These are phyloP conservation scores for Gymnothorax javanicus DNA, from an alignment of 2,797 vertebrate species.

Conservation along the genomic window DNA sequence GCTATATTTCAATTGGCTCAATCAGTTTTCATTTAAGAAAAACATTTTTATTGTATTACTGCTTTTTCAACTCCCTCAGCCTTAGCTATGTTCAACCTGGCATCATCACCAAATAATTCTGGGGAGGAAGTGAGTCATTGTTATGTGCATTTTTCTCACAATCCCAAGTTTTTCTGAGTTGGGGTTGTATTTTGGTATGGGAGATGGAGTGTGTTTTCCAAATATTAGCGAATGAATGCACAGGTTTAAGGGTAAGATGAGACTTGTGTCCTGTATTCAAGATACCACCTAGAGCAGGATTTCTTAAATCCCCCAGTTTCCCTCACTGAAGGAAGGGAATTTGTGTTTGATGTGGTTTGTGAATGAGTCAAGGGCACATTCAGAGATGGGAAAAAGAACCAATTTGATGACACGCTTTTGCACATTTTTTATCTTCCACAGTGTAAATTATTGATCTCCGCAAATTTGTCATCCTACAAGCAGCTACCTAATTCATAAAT, in stretches of 20 bases:
- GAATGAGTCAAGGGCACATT: slow-evolving; percentile 73
- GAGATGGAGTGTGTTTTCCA: neutral
- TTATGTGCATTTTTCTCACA: neutral
- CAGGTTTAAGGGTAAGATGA: neutral
- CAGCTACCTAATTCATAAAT: slow-evolving; percentile 73
- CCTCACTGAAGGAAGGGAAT: slow-evolving; percentile 32
- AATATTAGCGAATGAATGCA: neutral
- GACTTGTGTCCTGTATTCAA: neutral
- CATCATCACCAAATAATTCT: neutral
- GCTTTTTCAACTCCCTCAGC: no score
- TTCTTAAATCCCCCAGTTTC: slow-evolving; percentile 7
- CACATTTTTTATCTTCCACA: slow-evolving; percentile 80
- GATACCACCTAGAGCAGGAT: neutral
- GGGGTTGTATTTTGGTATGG: neutral
- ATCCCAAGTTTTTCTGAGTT: neutral
- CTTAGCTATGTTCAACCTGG: neutral
- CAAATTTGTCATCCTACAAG: slow-evolving; percentile 79
- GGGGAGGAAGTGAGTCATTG: neutral
- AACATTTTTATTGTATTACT: no score
- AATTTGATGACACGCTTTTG: slow-evolving; percentile 78
- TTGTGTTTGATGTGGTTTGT: slow-evolving; percentile 70
- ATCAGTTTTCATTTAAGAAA: no score
- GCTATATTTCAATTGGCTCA: no score
- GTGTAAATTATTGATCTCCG: slow-evolving; percentile 82
- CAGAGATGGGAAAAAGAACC: slow-evolving; percentile 73